Percentiles rank a stretch among this genome's conserved stretches.
Evolutionary conservation across 1,140 invertebrate species (phyloP).

Genomic region (Aradophagus sp.): DNA sequence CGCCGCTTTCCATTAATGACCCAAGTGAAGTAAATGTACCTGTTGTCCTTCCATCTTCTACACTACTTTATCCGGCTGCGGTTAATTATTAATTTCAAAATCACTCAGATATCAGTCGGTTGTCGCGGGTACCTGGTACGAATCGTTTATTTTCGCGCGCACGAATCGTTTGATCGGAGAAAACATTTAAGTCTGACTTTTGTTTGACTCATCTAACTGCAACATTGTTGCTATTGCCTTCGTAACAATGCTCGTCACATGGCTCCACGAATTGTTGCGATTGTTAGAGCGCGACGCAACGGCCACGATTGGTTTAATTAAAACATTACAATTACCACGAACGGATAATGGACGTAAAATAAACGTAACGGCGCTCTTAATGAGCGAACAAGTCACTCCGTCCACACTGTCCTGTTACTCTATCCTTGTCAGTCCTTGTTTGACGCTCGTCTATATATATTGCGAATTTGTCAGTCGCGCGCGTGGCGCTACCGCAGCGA

Average conservation of each 20-base stretch:
- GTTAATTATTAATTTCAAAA: not conserved
- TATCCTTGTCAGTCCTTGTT: too few species aligned
- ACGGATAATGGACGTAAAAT: conserved; percentile 13
- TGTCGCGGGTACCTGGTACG: not conserved
- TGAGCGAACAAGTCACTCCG: conserved; percentile 12
- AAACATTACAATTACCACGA: conserved; percentile 2
- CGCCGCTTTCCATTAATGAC: too few species aligned
- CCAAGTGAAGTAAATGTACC: conserved; percentile 34
- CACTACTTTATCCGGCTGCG: too few species aligned
- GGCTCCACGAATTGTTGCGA: too few species aligned
- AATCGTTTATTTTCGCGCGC: conserved; percentile 8
- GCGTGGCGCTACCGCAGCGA: too few species aligned
- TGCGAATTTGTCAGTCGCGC: too few species aligned
- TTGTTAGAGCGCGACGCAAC: too few species aligned
- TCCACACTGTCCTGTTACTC: conserved; percentile 1
- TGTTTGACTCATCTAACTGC: conserved; percentile 17
- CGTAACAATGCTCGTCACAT: too few species aligned
- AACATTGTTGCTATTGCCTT: too few species aligned
- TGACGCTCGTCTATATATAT: too few species aligned
- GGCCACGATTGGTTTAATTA: too few species aligned
- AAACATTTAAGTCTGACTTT: conserved; percentile 31
- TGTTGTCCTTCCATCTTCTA: conserved; percentile 57
- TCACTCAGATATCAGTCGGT: not conserved
- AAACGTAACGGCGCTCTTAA: conserved; percentile 9
- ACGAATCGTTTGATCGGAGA: conserved; percentile 5